phyloP scores from a whole-genome alignment of 2,797 vertebrate species.

The Anolis apletophallus region DNA sequence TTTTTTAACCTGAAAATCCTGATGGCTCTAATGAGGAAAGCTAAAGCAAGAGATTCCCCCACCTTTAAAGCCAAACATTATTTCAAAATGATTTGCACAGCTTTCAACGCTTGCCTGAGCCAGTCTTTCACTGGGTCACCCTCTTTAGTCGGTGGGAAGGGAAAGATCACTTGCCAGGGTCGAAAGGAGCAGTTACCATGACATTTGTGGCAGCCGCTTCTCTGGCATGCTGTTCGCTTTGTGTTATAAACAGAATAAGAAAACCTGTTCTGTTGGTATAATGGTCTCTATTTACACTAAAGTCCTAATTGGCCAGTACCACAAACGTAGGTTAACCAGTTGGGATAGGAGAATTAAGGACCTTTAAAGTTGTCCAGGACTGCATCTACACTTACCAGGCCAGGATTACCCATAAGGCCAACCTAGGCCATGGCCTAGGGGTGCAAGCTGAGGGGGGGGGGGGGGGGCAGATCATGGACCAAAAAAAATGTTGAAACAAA shows the following conservation, averaged over 20 bases:
- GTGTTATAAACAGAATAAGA: not conserved
- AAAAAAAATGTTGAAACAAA: no score
- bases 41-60: not conserved
- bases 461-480: no score
- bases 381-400: not conserved
- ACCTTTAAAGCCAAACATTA: no score
- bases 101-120: no score
- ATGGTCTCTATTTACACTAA: not conserved
- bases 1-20: no score
- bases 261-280: not conserved
- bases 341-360: not conserved
- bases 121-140: not conserved
- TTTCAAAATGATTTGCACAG: no score
- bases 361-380: not conserved
- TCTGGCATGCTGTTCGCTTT: not conserved
- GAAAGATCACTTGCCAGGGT: not conserved
- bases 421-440: no score
- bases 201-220: not conserved
- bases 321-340: not conserved
- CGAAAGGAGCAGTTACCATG: no score
- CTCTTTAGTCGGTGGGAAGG: not conserved
- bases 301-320: not conserved
- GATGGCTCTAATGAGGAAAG: not conserved
- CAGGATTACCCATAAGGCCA: no score
- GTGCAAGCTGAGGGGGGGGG: no score